phyloP scores from a whole-genome alignment of 2,113 vertebrate species.

The Grus americana region DNA sequence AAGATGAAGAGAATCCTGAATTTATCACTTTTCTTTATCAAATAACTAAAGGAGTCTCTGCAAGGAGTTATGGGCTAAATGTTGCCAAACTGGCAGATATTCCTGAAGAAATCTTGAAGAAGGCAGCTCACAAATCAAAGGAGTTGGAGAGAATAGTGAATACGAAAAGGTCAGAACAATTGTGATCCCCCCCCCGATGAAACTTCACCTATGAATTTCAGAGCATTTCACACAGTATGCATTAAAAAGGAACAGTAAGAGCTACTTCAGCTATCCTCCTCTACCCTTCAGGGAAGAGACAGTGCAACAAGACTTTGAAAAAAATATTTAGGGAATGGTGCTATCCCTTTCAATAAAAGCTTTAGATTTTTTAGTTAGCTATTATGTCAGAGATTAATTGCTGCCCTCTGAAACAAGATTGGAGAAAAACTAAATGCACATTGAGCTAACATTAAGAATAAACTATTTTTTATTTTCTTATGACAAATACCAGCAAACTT shows the following conservation, averaged over 20 bases:
- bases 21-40: conserved; percentile 97
- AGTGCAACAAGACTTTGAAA: not conserved
- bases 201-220: not conserved
- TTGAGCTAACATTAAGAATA: not conserved
- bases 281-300: not conserved
- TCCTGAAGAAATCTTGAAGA: conserved; percentile 85
- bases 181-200: not conserved
- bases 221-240: not conserved
- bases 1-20: conserved; percentile 80
- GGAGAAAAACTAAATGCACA: not conserved
- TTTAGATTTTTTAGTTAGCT: not conserved
- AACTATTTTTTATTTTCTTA: not conserved
- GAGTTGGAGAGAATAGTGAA: conserved; percentile 86
- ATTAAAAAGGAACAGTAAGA: not conserved
- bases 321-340: not conserved
- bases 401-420: not conserved
- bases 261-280: not conserved
- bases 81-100: conserved; percentile 93
- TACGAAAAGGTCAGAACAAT: conserved; percentile 82
- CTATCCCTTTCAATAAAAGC: not conserved
- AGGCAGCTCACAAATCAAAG: conserved; percentile 87
- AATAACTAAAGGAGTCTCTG: conserved; percentile 89
- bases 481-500: not conserved
- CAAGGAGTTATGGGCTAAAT: conserved; percentile 93
- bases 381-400: not conserved